Conservation (phyloP, 64 coral and sea anemone genomes). For the Montipora foliosa region DNA sequence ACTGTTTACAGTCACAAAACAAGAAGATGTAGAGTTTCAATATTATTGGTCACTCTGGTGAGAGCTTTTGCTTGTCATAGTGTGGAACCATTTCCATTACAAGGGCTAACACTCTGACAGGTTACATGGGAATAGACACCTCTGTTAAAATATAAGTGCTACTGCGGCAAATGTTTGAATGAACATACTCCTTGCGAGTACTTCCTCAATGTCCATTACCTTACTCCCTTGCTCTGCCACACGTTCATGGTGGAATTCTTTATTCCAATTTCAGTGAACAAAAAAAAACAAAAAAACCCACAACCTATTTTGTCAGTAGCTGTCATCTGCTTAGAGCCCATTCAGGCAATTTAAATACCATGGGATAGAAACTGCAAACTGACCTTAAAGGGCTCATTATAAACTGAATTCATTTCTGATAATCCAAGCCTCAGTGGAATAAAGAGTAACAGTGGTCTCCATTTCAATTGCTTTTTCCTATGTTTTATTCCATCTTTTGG, state of each 20-base stretch:
- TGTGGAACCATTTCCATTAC: too few relatives aligned
- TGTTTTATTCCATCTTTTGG: constrained; percentile 2
- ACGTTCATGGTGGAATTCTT: neutral
- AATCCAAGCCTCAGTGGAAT: constrained; percentile 94
- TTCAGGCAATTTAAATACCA: too few relatives aligned
- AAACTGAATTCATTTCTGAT: constrained; percentile 93
- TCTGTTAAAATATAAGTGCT: too few relatives aligned
- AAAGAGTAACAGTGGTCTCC: constrained; percentile 95
- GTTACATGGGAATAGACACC: too few relatives aligned
- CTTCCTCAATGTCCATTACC: neutral
- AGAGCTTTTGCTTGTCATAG: too few relatives aligned
- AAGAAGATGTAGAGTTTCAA: neutral
- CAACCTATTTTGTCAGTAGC: too few relatives aligned
- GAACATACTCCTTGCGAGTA: too few relatives aligned
- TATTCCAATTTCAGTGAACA: neutral
- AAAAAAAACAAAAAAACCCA: neutral
- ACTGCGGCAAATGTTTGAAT: too few relatives aligned
- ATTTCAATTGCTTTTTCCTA: constrained; percentile 73
- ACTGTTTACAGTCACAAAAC: neutral
- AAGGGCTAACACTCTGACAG: too few relatives aligned
- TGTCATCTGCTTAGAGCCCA: too few relatives aligned
- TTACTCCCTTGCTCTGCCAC: neutral
- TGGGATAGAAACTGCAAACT: neutral
- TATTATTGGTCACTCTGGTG: neutral
- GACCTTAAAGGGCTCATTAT: constrained; percentile 94